Evolutionary conservation across 2,888 invertebrate species (phyloP), one percentile per base, ranked within the genome.

Genomic region (Aspidapion aeneum): DNA sequence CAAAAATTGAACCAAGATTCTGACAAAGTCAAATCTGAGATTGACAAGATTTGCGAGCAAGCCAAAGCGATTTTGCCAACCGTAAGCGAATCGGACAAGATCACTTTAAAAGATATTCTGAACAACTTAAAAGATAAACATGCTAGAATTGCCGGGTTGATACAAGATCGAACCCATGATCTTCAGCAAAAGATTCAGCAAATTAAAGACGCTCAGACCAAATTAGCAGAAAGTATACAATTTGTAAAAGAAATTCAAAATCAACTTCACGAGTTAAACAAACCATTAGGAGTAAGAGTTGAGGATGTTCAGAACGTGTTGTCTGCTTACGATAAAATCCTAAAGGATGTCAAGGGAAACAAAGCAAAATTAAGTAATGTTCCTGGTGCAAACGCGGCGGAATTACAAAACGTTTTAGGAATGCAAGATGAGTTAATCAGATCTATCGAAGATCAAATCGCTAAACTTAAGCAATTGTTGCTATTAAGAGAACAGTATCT

Each of bases 271-370:
- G 89, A 90, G 63, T 80, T 96, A 1, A 92, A 90, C 73, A 90
- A 90, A 78, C 95, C 96, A 0, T 88, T 96, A 49, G 96, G 96
- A 12, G 90, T 89, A 60, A 89, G 90, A 74, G 90, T 92, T 1
- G 93, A 95, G 75, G 96, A 96, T 77, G 95, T 96, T 0, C 90
- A 94, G 76, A 87, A 89, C n/a, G 84, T 94, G 69, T 82, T 93
- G 21, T 84, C 85, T 49, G 86, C 90, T 1, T 93, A 93, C 73
- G 93, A 93, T 80, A 85, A 87, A 69, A 90, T 94, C 58, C 80
- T 93, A 18, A 85, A 85, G 63, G 91, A 93, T 68, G 80, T 94
- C 0, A 93, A 91, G 78, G 86, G 86, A 58, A 91, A 91, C 76
- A 91, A 91, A 73, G 82, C 86, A 0, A 91, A 91, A 82, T 83